phyloP scores from a whole-genome alignment of 1,140 invertebrate genomes.

The Lamellibrachia luymesi region DNA sequence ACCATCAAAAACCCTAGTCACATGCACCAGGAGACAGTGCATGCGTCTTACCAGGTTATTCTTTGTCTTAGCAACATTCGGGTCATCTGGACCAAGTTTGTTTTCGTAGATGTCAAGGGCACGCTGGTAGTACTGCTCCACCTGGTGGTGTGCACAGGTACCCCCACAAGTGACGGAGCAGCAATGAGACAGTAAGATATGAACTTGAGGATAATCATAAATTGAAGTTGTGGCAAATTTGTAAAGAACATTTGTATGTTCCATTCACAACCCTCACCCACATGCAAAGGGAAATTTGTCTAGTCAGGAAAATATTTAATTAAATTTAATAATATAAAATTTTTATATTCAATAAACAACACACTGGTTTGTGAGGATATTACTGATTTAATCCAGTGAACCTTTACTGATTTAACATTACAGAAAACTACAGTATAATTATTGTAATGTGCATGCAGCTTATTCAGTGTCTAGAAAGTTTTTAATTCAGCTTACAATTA shows the following conservation, averaged over 20 bases:
- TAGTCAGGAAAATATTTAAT: neutral
- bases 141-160: conserved; percentile 18
- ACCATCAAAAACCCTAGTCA: neutral
- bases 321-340: neutral
- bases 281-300: neutral
- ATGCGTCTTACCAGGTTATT: conserved; percentile 78
- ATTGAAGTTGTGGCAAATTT: neutral
- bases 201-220: neutral
- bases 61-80: conserved; percentile 99
- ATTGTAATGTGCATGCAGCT: neutral
- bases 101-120: conserved; percentile 95
- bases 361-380: too few species aligned
- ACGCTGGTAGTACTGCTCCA: conserved; percentile 31
- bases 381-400: too few species aligned
- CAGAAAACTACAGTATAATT: neutral
- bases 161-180: neutral
- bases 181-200: neutral
- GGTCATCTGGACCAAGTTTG: conserved; percentile 95
- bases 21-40: neutral
- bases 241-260: neutral
- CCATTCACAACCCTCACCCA: neutral
- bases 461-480: neutral
- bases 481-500: neutral
- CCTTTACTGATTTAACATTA: neutral
- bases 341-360: too few species aligned